Evolutionary conservation across 2,888 invertebrate genomes (phyloP), one percentile per base, ranked within the genome.

Genomic region (Aquatica leii): DNA sequence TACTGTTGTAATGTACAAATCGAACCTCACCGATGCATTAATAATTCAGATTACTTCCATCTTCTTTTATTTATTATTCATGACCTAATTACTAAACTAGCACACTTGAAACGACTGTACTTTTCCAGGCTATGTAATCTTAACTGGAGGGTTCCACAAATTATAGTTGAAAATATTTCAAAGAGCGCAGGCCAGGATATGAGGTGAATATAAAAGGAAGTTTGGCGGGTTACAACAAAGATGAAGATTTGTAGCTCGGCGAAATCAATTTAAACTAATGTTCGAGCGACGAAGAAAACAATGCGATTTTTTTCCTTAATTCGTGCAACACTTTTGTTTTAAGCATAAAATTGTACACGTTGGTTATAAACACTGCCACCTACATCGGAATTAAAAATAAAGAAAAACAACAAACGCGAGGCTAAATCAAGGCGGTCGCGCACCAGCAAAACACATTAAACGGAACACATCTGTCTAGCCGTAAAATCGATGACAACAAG

Each of bases 391-490:
- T 15, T 14, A 18, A 18, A 48, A 21, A 48, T 17, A 21, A 48
- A 20, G 17, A 57, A 18, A 20, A 40, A 50, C 21, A 24, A 34
- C 20, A 52, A 59, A 46, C 52, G 31, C 46, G 14, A 53, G 21
- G 61, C 24, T 60, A 60, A 64, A 43, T 41, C 40, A 12, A 43
- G 53, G 49, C 59, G 50, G 49, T 40, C 24, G 63, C 58, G 52
- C 60, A 56, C 51, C 61, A 54, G 46, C 62, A 65, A 51, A 59
- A 61, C 64, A 48, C 57, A 60, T 64, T 64, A 58, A 58, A 60
- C 51, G 41, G 59, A 56, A 62, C 62, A 59, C 55, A 55, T 60
- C 62, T 62, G 66, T 64, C 63, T 66, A 60, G 66, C 57, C 53
- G 56, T 62, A 63, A 62, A 56, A 57, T 66, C 65, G 60, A 59